phyloP scores from a whole-genome alignment of 2,113 vertebrate species.

The Formicarius rufipectus region DNA sequence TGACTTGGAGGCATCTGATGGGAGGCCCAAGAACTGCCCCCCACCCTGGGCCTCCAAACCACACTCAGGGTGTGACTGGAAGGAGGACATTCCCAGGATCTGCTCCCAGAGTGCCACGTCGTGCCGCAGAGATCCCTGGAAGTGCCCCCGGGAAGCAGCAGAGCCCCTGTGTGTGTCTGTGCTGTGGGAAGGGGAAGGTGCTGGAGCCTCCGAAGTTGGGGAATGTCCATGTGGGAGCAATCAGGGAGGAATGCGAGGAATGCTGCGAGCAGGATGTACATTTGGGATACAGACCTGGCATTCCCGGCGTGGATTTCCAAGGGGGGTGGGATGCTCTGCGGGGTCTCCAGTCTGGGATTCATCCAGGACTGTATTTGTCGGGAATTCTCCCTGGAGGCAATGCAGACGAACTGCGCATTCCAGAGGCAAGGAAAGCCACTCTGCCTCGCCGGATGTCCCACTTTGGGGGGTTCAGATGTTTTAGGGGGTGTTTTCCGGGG shows the following conservation, averaged over 20 bases:
- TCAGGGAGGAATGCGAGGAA: slow-evolving; percentile 60
- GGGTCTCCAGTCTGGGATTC: slow-evolving; percentile 17
- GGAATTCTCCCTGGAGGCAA: slow-evolving; percentile 7
- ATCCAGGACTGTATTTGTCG: not conserved
- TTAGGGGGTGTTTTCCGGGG: not conserved
- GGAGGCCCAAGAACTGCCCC: not conserved
- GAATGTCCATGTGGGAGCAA: slow-evolving; percentile 45
- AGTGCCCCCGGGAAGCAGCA: not conserved
- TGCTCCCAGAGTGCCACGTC: not conserved
- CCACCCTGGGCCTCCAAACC: not conserved
- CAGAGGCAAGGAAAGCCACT: not conserved
- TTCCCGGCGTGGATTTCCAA: not conserved
- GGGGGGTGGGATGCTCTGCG: not conserved
- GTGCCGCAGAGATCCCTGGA: not conserved
- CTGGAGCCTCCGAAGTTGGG: not conserved
- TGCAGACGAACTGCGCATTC: not conserved
- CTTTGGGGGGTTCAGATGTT: not conserved
- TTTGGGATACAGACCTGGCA: slow-evolving; percentile 35
- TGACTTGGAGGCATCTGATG: not conserved
- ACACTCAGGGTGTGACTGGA: not conserved
- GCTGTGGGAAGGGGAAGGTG: not conserved
- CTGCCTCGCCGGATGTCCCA: not conserved
- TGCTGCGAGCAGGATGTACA: not conserved
- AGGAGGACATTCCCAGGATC: not conserved
- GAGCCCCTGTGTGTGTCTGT: not conserved